These are phyloP conservation scores for Mizuhopecten yessoensis DNA, from an alignment of 1,140 invertebrate genomes.

Conservation along the genomic window DNA sequence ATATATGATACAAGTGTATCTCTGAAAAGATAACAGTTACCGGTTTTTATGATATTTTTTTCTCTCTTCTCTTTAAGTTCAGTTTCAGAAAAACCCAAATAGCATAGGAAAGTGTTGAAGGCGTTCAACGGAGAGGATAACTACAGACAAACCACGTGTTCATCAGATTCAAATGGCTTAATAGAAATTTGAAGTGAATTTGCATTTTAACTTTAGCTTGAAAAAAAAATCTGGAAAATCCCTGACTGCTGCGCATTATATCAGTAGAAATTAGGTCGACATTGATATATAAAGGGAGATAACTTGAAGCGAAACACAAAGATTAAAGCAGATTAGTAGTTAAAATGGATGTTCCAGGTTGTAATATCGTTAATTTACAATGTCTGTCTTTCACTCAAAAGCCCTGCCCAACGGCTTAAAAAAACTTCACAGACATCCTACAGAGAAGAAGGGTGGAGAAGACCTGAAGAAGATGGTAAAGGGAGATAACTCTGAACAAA, in stretches of 20 bases:
- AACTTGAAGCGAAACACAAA: background rate
- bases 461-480: background rate
- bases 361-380: background rate
- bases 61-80: background rate
- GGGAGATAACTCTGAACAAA: conserved; percentile 1
- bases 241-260: background rate
- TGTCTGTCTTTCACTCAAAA: background rate
- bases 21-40: background rate
- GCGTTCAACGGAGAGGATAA: background rate
- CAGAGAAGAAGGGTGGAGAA: background rate
- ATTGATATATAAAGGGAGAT: background rate
- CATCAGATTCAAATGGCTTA: background rate
- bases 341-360: background rate
- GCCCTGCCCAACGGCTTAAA: too few relatives aligned
- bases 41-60: background rate
- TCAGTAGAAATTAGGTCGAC: background rate
- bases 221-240: background rate
- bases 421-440: background rate
- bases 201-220: background rate
- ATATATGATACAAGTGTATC: conserved; percentile 29
- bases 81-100: background rate
- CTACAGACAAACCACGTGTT: background rate
- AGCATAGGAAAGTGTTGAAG: background rate
- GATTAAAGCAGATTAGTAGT: background rate
- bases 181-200: background rate